phyloP scores from a whole-genome alignment of 2,797 vertebrate genomes.

The Coranthus polyacanthus region DNA sequence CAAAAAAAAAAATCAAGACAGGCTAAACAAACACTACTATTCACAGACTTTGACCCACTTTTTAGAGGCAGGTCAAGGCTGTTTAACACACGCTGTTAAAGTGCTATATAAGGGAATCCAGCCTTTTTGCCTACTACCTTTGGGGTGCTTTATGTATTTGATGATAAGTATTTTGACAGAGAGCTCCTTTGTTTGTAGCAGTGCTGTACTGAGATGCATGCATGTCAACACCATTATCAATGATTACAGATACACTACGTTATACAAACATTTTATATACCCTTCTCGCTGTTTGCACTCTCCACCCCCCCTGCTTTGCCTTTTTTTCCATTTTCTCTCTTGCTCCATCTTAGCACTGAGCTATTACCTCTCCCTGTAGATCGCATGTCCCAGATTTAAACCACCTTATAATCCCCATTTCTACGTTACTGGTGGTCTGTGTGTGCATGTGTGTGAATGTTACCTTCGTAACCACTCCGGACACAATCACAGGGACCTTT shows the following conservation, averaged over 20 bases:
- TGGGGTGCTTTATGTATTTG: no score
- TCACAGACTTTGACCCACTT: slow-evolving; percentile 38
- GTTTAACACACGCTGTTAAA: background rate
- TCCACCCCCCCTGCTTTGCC: background rate
- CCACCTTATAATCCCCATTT: slow-evolving; percentile 32
- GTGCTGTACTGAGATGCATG: no score
- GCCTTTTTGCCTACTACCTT: no score
- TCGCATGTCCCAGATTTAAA: slow-evolving; percentile 55
- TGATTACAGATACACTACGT: no score
- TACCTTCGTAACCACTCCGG: slow-evolving; percentile 93
- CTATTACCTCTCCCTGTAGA: slow-evolving; percentile 32
- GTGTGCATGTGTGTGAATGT: slow-evolving; percentile 47
- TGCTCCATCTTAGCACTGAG: slow-evolving; percentile 24
- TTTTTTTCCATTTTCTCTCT: slow-evolving; percentile 6
- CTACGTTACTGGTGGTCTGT: slow-evolving; percentile 30
- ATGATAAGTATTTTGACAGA: no score
- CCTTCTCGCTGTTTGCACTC: no score
- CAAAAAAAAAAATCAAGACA: no score
- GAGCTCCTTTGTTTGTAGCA: no score
- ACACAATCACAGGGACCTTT: slow-evolving; percentile 90
- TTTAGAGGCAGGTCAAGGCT: slow-evolving; percentile 38
- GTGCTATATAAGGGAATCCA: no score
- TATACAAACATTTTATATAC: no score
- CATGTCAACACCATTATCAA: no score
- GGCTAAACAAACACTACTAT: slow-evolving; percentile 39